Percentiles rank a stretch among this genome's conserved stretches.
Conservation (phyloP, 1,140 invertebrate species). For the Drosophila insularis region DNA sequence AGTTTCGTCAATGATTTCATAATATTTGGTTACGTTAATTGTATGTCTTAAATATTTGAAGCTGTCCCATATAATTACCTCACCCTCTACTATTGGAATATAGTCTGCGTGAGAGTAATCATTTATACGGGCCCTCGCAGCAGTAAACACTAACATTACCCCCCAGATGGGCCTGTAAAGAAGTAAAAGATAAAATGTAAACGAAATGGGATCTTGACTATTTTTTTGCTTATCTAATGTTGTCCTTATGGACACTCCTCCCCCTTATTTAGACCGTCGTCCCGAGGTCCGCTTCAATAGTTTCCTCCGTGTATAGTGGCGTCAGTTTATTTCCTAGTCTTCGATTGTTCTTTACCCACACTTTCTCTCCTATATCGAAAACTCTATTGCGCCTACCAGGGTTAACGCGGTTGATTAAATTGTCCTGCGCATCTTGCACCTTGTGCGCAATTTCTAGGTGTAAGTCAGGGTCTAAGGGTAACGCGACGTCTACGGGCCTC, state of each 20-base stretch:
- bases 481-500: constrained; percentile 14
- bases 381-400: not conserved
- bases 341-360: not conserved
- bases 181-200: not conserved
- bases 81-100: not conserved
- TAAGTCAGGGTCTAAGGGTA: not conserved
- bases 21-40: not conserved
- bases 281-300: constrained; percentile 1
- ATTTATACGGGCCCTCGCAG: not conserved
- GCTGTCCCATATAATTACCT: not conserved
- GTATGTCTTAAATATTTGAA: not conserved
- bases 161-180: not conserved
- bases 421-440: not conserved
- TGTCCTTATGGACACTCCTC: not conserved
- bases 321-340: not conserved
- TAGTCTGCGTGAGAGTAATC: not conserved
- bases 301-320: not conserved
- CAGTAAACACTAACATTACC: not conserved
- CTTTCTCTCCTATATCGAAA: not conserved
- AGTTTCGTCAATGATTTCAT: not conserved
- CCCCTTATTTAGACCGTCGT: constrained; percentile 3
- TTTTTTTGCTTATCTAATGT: not conserved
- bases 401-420: not conserved
- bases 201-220: not conserved
- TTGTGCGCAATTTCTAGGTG: not conserved